Conservation (phyloP, 30 jellyfish, hydroid and myxozoan species). For the Turritopsis dohrnii region DNA sequence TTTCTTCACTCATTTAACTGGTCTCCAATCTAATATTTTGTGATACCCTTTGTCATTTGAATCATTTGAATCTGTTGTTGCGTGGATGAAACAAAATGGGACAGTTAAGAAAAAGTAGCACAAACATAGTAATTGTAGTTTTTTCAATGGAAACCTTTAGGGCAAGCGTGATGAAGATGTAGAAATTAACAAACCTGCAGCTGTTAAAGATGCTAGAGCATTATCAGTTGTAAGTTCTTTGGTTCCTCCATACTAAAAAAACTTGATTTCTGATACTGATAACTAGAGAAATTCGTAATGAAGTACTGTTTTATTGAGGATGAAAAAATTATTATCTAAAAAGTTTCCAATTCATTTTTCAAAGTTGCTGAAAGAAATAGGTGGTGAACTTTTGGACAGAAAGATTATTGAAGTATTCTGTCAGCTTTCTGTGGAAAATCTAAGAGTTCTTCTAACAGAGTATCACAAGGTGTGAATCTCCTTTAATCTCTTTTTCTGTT, state of each 20-base stretch:
- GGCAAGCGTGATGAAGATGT: conserved; percentile 61
- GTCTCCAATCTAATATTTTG: no score
- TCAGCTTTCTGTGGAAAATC: conserved; percentile 33
- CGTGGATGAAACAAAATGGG: no score
- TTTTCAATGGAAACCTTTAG: conserved; percentile 16
- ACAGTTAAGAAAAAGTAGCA: neutral
- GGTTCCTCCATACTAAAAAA: no score
- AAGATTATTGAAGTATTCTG: conserved; percentile 50
- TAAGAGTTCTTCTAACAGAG: conserved; percentile 49
- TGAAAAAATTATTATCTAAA: neutral
- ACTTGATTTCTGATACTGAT: no score
- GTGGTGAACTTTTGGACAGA: conserved; percentile 70
- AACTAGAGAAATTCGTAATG: no score
- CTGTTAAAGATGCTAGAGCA: conserved; percentile 51
- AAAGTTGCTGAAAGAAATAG: conserved; percentile 41
- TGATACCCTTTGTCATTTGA: no score
- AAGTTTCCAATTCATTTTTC: neutral
- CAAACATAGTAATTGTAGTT: neutral
- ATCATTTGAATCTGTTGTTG: no score
- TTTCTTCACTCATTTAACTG: no score
- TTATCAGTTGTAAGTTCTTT: conserved; percentile 52
- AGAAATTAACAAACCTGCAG: conserved; percentile 45
- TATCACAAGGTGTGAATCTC: conserved; percentile 79
- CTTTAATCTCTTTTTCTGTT: neutral
- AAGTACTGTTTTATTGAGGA: no score